A percentile compares a stretch with the other conserved stretches of the same genome.
Conservation (phyloP, 2,888 invertebrate species). For the Amphipoea oculea region DNA sequence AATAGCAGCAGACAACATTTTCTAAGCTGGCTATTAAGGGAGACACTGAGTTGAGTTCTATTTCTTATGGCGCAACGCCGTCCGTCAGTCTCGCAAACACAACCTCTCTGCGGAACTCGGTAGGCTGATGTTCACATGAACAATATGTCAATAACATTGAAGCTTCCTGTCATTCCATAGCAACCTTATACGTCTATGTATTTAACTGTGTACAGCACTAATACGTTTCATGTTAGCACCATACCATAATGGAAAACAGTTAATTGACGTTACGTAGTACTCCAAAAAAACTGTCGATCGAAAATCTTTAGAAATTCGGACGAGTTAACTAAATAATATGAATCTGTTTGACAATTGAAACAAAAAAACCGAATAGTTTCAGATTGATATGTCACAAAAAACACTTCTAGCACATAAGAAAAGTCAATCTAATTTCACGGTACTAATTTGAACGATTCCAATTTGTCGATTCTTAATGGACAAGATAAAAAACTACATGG, state of each 20-base stretch:
- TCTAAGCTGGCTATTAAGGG: not conserved
- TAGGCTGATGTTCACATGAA: not conserved
- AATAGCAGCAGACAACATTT: not conserved
- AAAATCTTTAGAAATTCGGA: not conserved
- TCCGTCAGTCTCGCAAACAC: not conserved
- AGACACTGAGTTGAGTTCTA: not conserved
- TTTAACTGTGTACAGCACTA: not conserved
- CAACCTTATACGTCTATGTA: not conserved
- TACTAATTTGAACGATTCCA: constrained; percentile 7
- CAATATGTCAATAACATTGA: not conserved
- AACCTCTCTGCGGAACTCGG: not conserved
- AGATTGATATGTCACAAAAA: not conserved
- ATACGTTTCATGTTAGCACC: constrained; percentile 14
- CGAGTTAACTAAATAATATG: not conserved
- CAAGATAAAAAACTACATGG: not conserved
- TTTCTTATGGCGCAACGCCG: not conserved
- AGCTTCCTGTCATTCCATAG: not conserved
- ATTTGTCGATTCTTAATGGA: not conserved
- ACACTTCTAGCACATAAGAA: not conserved
- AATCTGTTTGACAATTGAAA: not conserved
- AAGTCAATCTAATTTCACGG: not conserved
- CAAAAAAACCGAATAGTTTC: not conserved
- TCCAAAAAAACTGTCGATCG: not conserved
- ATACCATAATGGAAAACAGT: not conserved
- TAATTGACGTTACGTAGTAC: constrained; percentile 8